Conservation (phyloP, 2,113 vertebrate species). For the Speoplatyrhinus poulsoni region DNA sequence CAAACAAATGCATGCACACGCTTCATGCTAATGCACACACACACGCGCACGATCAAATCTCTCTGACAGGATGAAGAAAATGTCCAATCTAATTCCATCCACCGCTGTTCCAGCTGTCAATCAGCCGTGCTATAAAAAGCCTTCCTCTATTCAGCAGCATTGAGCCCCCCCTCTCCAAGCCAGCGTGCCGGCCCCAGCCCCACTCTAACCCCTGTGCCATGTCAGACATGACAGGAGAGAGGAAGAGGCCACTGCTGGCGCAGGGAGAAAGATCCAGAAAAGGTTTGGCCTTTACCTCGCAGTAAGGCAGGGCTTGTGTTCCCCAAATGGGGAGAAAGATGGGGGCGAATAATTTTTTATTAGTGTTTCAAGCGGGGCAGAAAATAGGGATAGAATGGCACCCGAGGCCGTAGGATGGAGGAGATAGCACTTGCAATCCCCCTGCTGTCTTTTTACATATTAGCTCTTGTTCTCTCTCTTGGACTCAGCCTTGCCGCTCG, state of each 20-base stretch:
- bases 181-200: too few species aligned
- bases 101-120: slow-evolving; percentile 4
- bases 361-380: slow-evolving; percentile 36
- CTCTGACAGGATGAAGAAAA: slow-evolving; percentile 12
- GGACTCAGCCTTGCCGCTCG: slow-evolving; percentile 43
- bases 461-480: slow-evolving; percentile 47
- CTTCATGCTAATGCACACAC: background rate
- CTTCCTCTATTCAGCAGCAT: slow-evolving; percentile 20
- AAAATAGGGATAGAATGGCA: background rate
- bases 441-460: slow-evolving; percentile 53
- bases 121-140: slow-evolving; percentile 43
- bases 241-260: too few species aligned
- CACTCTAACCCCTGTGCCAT: background rate
- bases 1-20: background rate
- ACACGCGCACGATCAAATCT: too few species aligned
- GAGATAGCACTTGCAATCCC: slow-evolving; percentile 16
- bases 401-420: too few species aligned
- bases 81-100: slow-evolving; percentile 24
- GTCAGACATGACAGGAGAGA: too few species aligned
- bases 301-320: slow-evolving; percentile 33
- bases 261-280: background rate
- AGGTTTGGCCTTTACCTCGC: slow-evolving; percentile 36
- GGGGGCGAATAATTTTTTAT: slow-evolving; percentile 61
- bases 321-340: slow-evolving; percentile 31
- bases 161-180: slow-evolving; percentile 24